Conservation (phyloP, 2,113 vertebrate genomes). For the Platichthys flesus region DNA sequence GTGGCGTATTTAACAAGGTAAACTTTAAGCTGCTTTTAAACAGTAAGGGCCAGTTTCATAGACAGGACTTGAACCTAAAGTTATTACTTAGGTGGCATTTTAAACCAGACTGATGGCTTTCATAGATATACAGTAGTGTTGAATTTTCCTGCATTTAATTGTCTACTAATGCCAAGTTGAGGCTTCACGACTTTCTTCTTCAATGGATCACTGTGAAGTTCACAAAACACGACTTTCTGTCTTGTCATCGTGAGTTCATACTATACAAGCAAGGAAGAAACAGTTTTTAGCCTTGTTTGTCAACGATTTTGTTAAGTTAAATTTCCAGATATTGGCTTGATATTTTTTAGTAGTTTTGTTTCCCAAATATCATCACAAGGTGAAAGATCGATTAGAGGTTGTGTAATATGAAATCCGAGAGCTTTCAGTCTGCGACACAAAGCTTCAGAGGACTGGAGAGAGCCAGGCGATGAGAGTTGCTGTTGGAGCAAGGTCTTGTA, state of each 20-base stretch:
- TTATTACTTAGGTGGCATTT: no score
- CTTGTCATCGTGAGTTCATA: no score
- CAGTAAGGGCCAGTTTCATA: no score
- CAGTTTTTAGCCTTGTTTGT: not conserved
- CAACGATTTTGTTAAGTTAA: not conserved
- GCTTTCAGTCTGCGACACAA: not conserved
- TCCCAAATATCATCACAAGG: no score
- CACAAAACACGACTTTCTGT: no score
- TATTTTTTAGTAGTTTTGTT: not conserved
- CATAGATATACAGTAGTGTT: no score
- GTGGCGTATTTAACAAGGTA: not conserved
- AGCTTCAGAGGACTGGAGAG: conserved; percentile 24
- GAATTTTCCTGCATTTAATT: no score
- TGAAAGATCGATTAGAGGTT: no score
- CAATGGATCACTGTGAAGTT: no score
- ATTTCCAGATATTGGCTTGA: not conserved
- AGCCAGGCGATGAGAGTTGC: not conserved
- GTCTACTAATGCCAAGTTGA: no score
- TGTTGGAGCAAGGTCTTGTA: conserved; percentile 17
- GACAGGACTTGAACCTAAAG: not conserved
- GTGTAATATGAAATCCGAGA: not conserved
- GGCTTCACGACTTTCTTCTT: no score
- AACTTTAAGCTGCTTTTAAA: conserved; percentile 46
- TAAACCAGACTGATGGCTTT: no score
- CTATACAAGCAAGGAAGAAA: not conserved